Evolutionary conservation across 2,113 vertebrate species (phyloP).

Genomic region (Campylomormyrus tamandua): DNA sequence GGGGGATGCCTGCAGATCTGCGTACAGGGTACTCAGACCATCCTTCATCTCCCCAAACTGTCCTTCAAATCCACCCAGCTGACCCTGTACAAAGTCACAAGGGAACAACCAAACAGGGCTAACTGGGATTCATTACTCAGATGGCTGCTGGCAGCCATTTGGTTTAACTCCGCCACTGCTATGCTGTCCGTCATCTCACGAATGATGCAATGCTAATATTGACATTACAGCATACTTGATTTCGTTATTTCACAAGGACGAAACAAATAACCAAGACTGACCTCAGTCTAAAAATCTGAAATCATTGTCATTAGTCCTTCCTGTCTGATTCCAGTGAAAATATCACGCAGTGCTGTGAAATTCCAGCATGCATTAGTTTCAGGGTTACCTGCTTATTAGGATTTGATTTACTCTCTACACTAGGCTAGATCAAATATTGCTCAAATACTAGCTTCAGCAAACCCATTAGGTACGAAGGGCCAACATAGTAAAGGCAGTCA

Average conservation of each 20-base stretch:
- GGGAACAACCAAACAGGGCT: neutral
- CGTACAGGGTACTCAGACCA: neutral
- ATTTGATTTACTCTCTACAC: neutral
- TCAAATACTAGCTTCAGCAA: neutral
- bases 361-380: neutral
- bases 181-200: neutral
- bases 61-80: neutral
- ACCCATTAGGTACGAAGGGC: neutral
- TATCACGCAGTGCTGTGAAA: neutral
- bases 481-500: neutral
- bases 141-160: neutral
- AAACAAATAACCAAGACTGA: neutral
- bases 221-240: neutral
- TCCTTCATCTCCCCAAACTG: neutral
- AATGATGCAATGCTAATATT: neutral
- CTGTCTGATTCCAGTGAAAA: neutral
- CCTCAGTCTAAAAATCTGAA: neutral
- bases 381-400: neutral
- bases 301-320: neutral
- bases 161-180: neutral
- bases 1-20: neutral
- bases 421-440: neutral
- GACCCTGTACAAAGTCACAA: neutral
- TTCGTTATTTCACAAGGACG: neutral
- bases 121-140: neutral